Evolutionary conservation across 2,888 invertebrate species (phyloP), one percentile per base, ranked within the genome.

Genomic region (Scaptomyza caliginosa): DNA sequence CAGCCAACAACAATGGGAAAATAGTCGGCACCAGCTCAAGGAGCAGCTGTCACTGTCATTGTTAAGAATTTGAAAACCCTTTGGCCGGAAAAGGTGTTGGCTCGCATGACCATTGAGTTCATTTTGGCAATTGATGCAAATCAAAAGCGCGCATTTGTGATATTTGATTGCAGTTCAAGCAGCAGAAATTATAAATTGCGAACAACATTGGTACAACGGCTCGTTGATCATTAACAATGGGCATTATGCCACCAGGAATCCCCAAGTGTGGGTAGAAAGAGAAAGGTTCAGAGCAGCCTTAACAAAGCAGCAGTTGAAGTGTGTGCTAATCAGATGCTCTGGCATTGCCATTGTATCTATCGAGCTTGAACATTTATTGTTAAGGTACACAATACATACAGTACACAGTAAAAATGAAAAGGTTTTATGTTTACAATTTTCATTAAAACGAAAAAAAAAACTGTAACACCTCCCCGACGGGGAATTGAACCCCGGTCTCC

Each of bases 181-280:
- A 49, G 26, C 36, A 55, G 38, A 46, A 81, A 85, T 85, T 87
- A 85, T 77, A 85, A 87, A 77, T 74, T 85, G 66, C 55, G 55
- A 51, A 39, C 48, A 43, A 55, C 62, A 48, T 66, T 48, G 52
- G 36, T 49, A 54, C 57, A 68, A 65, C 55, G 56, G 58, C 43
- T 71, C 77, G 62, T 72, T 76, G 64, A 45, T 64, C 59, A 67
- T 73, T 68, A 65, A 74, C 74, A 77, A 74, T 59, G 55, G 67
- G 10, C 50, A 56, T 51, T 57, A 59, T 60, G 23, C 26, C 39
- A 19, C 30, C 8, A 34, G 0, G 39, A n/a, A 38, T 19, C 11
- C 34, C 50, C 30, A 26, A 26, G 26, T 8, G 26, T 2, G 11
- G 10, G 28, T n/a, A n/a, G n/a, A n/a, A n/a, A 13, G 32, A 32